Evolutionary conservation across 2,888 invertebrate genomes (phyloP), one percentile per base, ranked within the genome.

Genomic region (Chromoteleia sp.): DNA sequence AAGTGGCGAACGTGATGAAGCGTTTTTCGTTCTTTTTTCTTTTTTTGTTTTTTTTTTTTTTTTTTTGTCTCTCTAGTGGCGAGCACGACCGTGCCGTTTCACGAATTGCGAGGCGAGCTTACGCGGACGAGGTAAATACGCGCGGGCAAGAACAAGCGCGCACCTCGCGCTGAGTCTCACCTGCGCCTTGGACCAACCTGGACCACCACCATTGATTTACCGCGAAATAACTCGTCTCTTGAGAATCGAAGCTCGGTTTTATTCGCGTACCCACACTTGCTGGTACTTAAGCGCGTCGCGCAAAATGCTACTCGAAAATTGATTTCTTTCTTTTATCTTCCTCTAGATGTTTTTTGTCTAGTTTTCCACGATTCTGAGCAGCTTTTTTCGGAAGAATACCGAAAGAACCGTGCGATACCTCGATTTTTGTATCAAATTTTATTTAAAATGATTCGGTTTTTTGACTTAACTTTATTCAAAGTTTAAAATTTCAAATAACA

Each of bases 141-240:
- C 61, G 58, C 63, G 65, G 50, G 12, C 15, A 61, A 63, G 54
- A 8, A 73, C 58, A 54, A 65, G 68, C 73, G 76, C 73, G 70
- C 68, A 65, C 50, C 71, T 63, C 63, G 33, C 45, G 59, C 50
- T 43, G 61, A 41, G 75, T 74, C 68, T 81, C 75, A 78, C 80
- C 71, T 81, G 81, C 81, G 83, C 81, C 59, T 43, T 70, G 59
- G 54, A 77, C 77, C 67, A 68, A 29, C 71, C 79, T 76, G 79
- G 77, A 80, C 77, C 61, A 63, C 41, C 73, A 73, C 82, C 83
- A 83, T 83, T 78, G 83, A 81, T 83, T 81, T 81, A 78, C 83
- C 76, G 58, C 77, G 61, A 79, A 79, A 82, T 73, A 74, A 80
- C 56, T 74, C 61, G 25, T 70, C 75, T 70, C 80, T 68, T 79